Percentiles rank a stretch among this genome's conserved stretches.
Evolutionary conservation across 2,113 vertebrate species (phyloP).

Genomic region (Eptesicus fuscus): DNA sequence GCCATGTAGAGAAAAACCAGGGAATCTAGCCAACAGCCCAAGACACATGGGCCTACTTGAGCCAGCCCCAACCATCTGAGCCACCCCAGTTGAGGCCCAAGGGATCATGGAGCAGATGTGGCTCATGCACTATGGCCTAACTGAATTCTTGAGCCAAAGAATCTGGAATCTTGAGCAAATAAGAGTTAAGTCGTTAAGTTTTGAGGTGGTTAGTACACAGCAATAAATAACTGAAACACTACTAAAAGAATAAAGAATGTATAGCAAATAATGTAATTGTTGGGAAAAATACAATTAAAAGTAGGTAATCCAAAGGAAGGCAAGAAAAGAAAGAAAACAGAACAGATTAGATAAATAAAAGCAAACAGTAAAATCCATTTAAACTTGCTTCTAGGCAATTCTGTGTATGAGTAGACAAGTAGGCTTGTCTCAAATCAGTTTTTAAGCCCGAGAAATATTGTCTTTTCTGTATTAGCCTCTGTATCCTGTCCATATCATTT

Average conservation of each 20-base stretch:
- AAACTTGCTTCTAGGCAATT: background rate
- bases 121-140: background rate
- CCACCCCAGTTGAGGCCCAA: background rate
- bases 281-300: background rate
- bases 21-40: background rate
- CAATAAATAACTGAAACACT: background rate
- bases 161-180: background rate
- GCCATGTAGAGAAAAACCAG: background rate
- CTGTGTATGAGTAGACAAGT: background rate
- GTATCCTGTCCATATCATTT: background rate
- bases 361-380: background rate
- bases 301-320: background rate
- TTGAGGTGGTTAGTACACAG: background rate
- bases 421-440: background rate
- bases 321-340: background rate
- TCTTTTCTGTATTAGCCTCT: background rate
- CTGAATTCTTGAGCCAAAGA: background rate
- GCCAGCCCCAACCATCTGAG: background rate
- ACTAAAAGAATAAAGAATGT: background rate
- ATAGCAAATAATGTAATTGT: background rate
- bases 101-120: background rate
- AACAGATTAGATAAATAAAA: slow-evolving; percentile 11
- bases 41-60: background rate
- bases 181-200: background rate
- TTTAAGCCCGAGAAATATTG: background rate